Base-by-base conservation (phyloP, 2,797 vertebrate species). In the Mus minutoides region DNA sequence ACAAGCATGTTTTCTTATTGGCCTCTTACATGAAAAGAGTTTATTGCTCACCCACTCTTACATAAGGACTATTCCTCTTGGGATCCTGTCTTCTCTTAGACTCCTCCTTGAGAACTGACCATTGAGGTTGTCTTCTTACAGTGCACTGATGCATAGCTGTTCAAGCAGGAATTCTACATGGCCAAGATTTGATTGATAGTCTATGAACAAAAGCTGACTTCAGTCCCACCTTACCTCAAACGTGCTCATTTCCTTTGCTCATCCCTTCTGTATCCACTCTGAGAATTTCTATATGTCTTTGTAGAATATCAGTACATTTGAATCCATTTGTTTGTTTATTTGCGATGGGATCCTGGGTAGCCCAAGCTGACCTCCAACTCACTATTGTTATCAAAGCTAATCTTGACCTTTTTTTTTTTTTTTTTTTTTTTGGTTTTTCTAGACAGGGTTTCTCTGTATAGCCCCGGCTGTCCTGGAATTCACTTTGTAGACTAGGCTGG, bases 111-210 rank as follows among this genome's bases (percentile, higher is more conserved):
- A 88, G 19, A 62, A 75, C 49, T 73, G 22, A 40, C n/a, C 34
- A 12, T 76, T 96, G 49, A 40, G 8, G 64, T 94, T 89, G 31
- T 88, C 73, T 92, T 92, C 62, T 79, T n/a, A 78, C 7, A 10
- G 2, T 76, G 26, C 26, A 31, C 43, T 92, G 69, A 56, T 94
- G 19, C 12, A 83, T 16, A 69, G 6, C 83, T 79, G 40, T 62
- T 46, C 75, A 87, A 52, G n/a, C 6, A 73, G n/a, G n/a, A 83
- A 13, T n/a, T 90, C 7, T 75, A n/a, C 22, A 62, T 76, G 54
- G 73, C 37, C 7, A 77, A 54, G 84, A 73, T 73, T 94, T 75
- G 75, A 71, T 52, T 37, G 12, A 79, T 94, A 82, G 75, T 80
- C 52, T 88, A 21, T 60, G 60, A 92, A 56, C 58, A 82, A 91